These are phyloP conservation scores for Aspidiotus destructor DNA, from an alignment of 2,888 invertebrate species.

Conservation along the genomic window DNA sequence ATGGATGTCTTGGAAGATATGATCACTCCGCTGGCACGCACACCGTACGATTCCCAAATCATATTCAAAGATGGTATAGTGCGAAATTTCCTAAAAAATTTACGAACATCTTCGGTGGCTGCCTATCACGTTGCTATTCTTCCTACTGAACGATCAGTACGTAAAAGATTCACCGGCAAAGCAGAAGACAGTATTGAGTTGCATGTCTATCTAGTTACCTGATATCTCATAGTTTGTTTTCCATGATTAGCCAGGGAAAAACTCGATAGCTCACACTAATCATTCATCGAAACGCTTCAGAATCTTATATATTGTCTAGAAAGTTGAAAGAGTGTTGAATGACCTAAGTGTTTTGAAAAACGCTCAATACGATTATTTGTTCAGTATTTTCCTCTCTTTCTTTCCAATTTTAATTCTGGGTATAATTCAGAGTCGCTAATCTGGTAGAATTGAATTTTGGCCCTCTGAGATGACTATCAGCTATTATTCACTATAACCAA, in stretches of 20 bases:
- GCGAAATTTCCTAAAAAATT: constrained; percentile 34
- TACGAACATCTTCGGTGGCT: constrained; percentile 35
- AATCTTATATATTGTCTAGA: too few species aligned
- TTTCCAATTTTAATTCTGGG: background rate
- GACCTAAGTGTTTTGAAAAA: background rate
- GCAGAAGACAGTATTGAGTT: background rate
- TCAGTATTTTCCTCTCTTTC: background rate
- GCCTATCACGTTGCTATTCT: constrained; percentile 35
- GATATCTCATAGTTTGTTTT: background rate
- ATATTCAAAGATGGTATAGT: constrained; percentile 39
- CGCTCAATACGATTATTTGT: background rate
- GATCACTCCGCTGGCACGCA: constrained; percentile 56
- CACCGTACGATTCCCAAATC: constrained; percentile 65
- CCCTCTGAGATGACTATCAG: too few species aligned
- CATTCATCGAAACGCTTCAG: too few species aligned
- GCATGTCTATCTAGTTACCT: background rate
- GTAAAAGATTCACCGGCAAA: constrained; percentile 24
- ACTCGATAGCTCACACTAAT: too few species aligned
- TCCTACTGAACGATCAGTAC: constrained; percentile 40
- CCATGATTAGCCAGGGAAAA: background rate
- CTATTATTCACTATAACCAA: background rate
- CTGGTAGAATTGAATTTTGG: too few species aligned
- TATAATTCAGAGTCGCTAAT: too few species aligned
- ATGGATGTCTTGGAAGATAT: constrained; percentile 52
- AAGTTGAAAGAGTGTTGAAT: background rate